Percentiles rank a stretch among this genome's conserved stretches.
phyloP scores from a whole-genome alignment of 2,113 vertebrate species.

The Opisthocomus hoazin region DNA sequence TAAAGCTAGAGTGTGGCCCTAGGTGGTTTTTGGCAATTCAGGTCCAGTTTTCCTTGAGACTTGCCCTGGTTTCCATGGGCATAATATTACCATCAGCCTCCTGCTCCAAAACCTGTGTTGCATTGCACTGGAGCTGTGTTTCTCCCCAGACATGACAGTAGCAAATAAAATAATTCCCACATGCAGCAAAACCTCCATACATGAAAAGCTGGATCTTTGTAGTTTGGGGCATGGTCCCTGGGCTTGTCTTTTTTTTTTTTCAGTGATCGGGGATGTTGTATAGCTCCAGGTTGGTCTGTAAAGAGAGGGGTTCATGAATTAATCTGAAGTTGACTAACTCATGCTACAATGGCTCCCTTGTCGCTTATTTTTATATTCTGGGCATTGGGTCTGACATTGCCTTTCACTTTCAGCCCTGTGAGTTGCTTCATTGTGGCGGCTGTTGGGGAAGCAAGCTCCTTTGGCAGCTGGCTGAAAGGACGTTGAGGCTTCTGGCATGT shows the following conservation, averaged over 20 bases:
- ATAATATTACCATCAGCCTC: neutral
- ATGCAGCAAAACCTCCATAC: neutral
- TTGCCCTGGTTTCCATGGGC: conserved; percentile 11
- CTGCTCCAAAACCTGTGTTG: neutral
- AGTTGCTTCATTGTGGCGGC: conserved; percentile 61
- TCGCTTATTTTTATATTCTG: conserved; percentile 49
- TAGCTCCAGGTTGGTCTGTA: neutral
- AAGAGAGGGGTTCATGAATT: neutral
- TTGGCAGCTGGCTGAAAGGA: conserved; percentile 52
- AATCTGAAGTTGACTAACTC: conserved; percentile 10
- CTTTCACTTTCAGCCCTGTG: conserved; percentile 33
- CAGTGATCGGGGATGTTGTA: neutral
- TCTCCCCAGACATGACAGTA: neutral
- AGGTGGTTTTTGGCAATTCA: neutral
- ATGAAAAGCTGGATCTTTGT: neutral
- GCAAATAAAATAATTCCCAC: neutral
- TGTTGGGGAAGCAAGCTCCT: conserved; percentile 43
- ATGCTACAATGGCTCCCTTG: conserved; percentile 48
- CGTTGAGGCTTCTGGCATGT: neutral
- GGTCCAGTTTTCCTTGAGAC: neutral
- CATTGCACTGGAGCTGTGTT: neutral
- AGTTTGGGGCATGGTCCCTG: accelerated
- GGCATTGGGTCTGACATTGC: conserved; percentile 46
- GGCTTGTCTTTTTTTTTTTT: neutral
- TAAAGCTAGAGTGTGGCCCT: neutral